Percentiles rank a stretch among this genome's conserved stretches.
Conservation (phyloP, 2,888 invertebrate species). For the Rotaria socialis region DNA sequence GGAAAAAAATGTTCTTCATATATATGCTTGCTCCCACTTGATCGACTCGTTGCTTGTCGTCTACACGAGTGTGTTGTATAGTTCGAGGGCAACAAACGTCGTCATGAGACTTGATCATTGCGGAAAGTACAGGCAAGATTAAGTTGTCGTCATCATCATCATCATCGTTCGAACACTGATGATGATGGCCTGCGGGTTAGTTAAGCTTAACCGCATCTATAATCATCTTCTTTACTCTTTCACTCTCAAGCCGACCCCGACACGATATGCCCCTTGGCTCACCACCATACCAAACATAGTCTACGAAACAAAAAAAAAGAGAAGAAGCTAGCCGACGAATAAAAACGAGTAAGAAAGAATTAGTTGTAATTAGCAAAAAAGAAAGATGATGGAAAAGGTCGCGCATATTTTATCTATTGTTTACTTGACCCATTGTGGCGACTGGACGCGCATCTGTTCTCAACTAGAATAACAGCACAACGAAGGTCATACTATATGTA, state of each 20-base stretch:
- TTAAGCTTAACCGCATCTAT: conserved; percentile 22
- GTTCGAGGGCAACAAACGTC: conserved; percentile 28
- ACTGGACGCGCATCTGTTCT: conserved; percentile 21
- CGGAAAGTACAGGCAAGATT: conserved; percentile 7
- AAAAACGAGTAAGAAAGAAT: neutral
- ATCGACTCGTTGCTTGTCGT: conserved; percentile 21
- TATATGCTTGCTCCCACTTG: neutral
- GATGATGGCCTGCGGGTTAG: neutral
- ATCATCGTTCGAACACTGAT: neutral
- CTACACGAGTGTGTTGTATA: neutral
- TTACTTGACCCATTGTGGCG: conserved; percentile 18
- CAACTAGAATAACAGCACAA: neutral
- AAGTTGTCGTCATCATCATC: neutral
- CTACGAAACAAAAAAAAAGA: neutral
- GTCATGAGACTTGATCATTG: conserved; percentile 1
- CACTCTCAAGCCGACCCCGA: conserved; percentile 8
- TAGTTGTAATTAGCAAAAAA: conserved; percentile 21
- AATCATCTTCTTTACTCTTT: conserved; percentile 26
- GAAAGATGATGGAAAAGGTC: conserved; percentile 29
- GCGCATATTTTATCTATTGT: conserved; percentile 13
- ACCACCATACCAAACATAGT: neutral
- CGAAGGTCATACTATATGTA: neutral
- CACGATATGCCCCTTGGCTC: conserved; percentile 25
- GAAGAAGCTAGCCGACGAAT: neutral
- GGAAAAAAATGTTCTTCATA: neutral